Base-by-base conservation (phyloP, 1,140 invertebrate genomes). In the Lasioglossum albipes region DNA sequence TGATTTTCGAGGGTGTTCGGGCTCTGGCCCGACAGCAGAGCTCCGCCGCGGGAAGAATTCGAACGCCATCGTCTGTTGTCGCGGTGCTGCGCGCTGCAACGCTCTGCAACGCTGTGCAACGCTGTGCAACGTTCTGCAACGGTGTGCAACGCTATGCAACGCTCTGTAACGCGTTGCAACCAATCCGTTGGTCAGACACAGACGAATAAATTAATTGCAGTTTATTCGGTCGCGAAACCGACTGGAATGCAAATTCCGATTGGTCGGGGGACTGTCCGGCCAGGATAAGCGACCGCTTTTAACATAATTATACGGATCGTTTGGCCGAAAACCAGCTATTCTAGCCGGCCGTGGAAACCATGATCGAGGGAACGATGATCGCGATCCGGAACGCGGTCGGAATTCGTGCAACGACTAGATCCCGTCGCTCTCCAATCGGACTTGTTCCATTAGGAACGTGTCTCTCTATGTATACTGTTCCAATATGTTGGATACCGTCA, bases 161-260 rank as follows among this genome's bases (percentile, higher is more conserved):
- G 36, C 36, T 36, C 36, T 36, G 36, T 36, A 36, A 36, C 36
- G 36, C 2, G 36, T 36, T 36, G 36, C 5, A 36, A 36, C 36
- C 36, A 36, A 36, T 36, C 36, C 36, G 7, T 0, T 9, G 45
- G 45, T 9, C 45, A 18, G 31, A 57, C 75, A 64, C 70, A 69
- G 62, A 69, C 76, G 76, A 69, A 69, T 79, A 83, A 79, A 83
- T 83, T 79, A 83, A 83, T 67, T 49, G 81, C 27, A 57, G 22
- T 67, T 82, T 66, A 73, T 73, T 65, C 49, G 76, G 64, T 70
- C 64, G 54, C 22, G 45, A 20, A 41, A 13, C 64, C 74, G 45
- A 61, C 66, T 36, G 41, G 42, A 22, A 72, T 72, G 57, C 76
- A 64, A 78, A 71, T 64, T 72, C 68, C 36, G 45, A 68, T 52